A percentile compares a stretch with the other conserved stretches of the same genome.
Evolutionary conservation across 2,797 vertebrate genomes (phyloP).

Genomic region (Gallinago solitaria): DNA sequence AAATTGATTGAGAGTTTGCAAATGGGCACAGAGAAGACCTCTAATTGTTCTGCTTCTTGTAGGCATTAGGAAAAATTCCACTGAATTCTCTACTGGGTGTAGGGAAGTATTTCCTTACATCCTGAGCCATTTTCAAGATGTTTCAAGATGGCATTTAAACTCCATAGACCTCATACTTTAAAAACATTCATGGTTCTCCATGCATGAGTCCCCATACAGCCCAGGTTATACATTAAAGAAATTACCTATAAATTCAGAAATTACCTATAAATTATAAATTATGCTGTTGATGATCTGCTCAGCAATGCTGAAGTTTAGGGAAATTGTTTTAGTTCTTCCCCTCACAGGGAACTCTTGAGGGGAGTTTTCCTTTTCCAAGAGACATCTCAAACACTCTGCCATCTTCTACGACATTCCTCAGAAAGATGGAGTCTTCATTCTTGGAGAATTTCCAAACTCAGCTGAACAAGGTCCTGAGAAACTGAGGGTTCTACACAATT

Average conservation of each 20-base stretch:
- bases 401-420: background rate
- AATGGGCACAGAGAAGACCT: background rate
- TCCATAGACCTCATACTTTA: background rate
- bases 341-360: background rate
- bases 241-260: background rate
- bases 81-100: background rate
- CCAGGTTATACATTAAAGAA: background rate
- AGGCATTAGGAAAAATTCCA: background rate
- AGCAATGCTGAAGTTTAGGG: background rate
- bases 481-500: background rate
- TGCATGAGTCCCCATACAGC: background rate
- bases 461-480: background rate
- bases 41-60: background rate
- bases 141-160: background rate
- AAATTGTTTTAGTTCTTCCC: background rate
- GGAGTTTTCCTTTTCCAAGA: background rate
- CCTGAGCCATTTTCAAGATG: background rate
- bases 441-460: background rate
- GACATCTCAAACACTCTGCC: background rate
- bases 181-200: background rate
- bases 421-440: background rate
- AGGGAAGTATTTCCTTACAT: background rate
- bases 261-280: background rate
- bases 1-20: background rate
- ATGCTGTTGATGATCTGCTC: background rate